Base-by-base conservation (phyloP, 2,113 vertebrate genomes). In the Brachyhypopomus occidentalis region DNA sequence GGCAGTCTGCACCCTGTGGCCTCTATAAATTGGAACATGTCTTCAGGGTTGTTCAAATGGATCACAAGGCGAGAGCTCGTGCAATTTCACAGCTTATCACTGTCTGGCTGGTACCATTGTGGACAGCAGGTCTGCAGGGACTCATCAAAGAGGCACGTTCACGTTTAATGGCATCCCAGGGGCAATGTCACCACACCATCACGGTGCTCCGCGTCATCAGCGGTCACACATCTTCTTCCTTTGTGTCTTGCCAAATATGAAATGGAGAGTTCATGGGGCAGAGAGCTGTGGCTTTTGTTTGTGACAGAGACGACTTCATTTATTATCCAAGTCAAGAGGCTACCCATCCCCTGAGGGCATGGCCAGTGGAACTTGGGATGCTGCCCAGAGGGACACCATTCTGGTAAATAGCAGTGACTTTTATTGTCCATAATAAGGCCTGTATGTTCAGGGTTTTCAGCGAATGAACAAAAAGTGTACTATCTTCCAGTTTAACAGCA, bases 381-480 rank as follows among this genome's bases (percentile, higher is more conserved):
- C 25, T 66, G 38, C 17, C 30, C 52, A 4, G 20, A 8, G 38
- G 55, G 60, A 82, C 48, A 56, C 76, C 55, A 59, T 66, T 56
- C 60, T 78, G 52, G 41, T 79, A 63, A 79, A 79, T 56, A 16
- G 56, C 58, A 45, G 30, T 62, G 63, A 62, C 58, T 25, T 81
- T 55, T 79, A 77, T 75, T 76, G 80, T 71, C 48, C 11, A 55
- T 82, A 72, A 85, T 82, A 56, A 82, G 63, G 17, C 8, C 16
- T 38, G 55, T 74, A 66, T 75, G 69, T 75, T 52, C 58, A 19
- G 52, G 6, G 70, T 60, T 72, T 72, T 64, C 67, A 77, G 58
- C 19, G 52, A 48, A 72, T 30, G 77, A 85, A 81, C 72, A 75
- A 84, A 71, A 78, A 62, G 63, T 63, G 56, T 38, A 69, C 80